A percentile compares a stretch with the other conserved stretches of the same genome.
These are phyloP conservation scores for Rissa tridactyla DNA, from an alignment of 2,113 vertebrate species.

Conservation along the genomic window DNA sequence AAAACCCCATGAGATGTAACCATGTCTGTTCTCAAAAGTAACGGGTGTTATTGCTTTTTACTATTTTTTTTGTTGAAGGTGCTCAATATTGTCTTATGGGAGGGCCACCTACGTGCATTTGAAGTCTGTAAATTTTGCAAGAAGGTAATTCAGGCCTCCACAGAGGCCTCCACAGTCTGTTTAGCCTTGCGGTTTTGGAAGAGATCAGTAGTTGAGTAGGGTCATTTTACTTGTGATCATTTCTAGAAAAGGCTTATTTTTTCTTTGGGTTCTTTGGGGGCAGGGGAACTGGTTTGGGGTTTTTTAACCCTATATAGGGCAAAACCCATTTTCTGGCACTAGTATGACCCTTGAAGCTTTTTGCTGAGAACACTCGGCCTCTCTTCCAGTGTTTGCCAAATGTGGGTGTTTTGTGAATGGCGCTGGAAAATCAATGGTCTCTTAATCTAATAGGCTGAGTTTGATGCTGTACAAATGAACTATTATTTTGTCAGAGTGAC, in stretches of 20 bases:
- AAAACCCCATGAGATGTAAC: not conserved
- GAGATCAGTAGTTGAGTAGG: not conserved
- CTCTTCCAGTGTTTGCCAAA: not conserved
- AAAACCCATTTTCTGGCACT: not conserved
- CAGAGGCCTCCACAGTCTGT: not conserved
- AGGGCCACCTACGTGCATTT: not conserved
- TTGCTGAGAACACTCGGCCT: not conserved
- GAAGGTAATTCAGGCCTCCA: not conserved
- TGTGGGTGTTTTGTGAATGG: not conserved
- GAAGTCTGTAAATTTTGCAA: not conserved
- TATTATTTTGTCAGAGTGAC: not conserved
- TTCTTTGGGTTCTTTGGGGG: accelerated
- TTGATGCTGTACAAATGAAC: not conserved
- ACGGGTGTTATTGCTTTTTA: not conserved
- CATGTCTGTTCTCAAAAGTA: not conserved
- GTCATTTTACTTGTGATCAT: not conserved
- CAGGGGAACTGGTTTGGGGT: accelerated
- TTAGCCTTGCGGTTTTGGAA: not conserved
- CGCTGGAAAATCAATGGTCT: not conserved
- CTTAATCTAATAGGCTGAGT: not conserved
- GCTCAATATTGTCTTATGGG: not conserved
- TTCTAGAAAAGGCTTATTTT: not conserved
- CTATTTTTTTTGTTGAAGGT: not conserved
- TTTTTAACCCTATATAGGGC: not conserved
- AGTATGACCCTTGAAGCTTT: not conserved